These are phyloP conservation scores for Phytoseiulus persimilis DNA, from an alignment of 2,888 invertebrate species.

Conservation along the genomic window DNA sequence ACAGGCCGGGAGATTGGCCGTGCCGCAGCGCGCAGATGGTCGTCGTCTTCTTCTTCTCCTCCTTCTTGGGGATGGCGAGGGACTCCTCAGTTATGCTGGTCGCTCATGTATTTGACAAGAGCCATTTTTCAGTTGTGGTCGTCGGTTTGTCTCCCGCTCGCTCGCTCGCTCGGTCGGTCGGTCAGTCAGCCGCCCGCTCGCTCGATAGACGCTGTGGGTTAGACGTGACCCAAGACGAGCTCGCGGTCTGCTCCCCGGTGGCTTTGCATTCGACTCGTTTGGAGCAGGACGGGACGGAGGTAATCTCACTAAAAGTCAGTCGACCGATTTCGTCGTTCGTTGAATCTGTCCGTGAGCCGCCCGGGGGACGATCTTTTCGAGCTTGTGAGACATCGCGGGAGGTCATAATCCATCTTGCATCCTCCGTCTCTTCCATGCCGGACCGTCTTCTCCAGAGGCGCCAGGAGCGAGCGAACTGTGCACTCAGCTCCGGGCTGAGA, in stretches of 20 bases:
- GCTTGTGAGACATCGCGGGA: neutral
- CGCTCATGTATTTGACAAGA: neutral
- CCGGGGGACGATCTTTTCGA: neutral
- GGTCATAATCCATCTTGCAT: neutral
- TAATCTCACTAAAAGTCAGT: neutral
- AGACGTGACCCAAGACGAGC: neutral
- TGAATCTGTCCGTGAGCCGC: neutral
- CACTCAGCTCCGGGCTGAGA: neutral
- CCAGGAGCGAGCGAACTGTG: neutral
- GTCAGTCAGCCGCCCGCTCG: neutral
- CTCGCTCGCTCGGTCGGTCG: neutral
- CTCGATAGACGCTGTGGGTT: neutral
- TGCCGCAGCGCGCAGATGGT: neutral
- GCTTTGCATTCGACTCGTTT: neutral
- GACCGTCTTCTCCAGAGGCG: neutral
- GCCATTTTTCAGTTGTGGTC: neutral
- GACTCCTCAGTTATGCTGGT: neutral
- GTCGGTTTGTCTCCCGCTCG: neutral
- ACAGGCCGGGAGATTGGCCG: neutral
- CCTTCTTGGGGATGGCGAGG: neutral
- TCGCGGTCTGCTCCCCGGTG: neutral
- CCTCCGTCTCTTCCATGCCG: neutral
- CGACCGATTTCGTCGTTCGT: neutral
- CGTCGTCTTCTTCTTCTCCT: neutral
- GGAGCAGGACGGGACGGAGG: neutral